Evolutionary conservation across 2,797 vertebrate species (phyloP), one percentile per base, ranked within the genome.

Genomic region (Sus cebifrons): DNA sequence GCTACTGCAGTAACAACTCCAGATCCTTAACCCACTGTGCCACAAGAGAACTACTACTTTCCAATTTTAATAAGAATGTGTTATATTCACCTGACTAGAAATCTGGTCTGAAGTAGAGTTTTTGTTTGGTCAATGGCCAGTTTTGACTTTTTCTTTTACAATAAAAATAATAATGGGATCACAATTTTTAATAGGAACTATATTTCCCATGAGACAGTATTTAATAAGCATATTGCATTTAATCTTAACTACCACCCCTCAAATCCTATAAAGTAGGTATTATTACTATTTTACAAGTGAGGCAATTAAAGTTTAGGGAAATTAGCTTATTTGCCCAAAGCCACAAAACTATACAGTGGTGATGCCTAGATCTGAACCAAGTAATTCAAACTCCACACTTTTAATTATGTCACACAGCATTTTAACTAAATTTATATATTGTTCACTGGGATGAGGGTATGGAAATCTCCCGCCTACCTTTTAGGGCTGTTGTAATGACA

Each of bases 221-320:
- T 70, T 78, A 85, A 94, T 62, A 52, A 27, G 21, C 40, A 44
- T 67, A 90, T 25, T 52, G 77, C 18, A 85, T 64, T 68, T 85
- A 90, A 62, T 62, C 54, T 40, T 60, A 74, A 73, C 58, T 81
- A 73, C 36, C 4, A 87, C 25, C n/a, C 36, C n/a, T 40, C 84
- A 95, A 54, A 92, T 77, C 23, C 89, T 88, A 83, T 49, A 75
- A 91, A 91, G 36, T 25, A 49, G 56, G 58, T n/a, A 49, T 94
- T 78, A 90, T 60, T 86, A 58, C 29, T 75, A 2, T 56, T 73
- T 87, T 62, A 54, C 10, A 70, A 92, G 29, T 49, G 10, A 75
- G 25, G 17, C 60, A 77, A 96, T 88, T 65, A 73, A 91, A 32
- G 17, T 73, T 84, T 27, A 71, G 58, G 68, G 18, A 67, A 88